Percentiles rank a stretch among this genome's conserved stretches.
phyloP scores from a whole-genome alignment of 1,140 invertebrate genomes.

The Daktulosphaira vitifoliae region DNA sequence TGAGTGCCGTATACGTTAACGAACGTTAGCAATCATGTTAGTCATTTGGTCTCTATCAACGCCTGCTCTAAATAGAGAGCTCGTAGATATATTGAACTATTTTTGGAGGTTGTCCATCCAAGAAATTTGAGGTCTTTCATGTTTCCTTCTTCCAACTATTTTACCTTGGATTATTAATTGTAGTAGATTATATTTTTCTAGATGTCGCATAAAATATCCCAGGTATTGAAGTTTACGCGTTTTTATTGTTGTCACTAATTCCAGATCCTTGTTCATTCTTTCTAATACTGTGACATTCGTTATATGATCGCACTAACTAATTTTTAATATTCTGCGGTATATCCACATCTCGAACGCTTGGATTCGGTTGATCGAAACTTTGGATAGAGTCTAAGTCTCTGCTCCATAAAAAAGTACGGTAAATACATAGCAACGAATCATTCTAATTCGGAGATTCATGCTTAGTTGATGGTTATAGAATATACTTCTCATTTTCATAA shows the following conservation, averaged over 20 bases:
- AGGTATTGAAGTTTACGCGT: conserved; percentile 3
- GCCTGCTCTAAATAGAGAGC: too few relatives aligned
- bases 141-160: background rate
- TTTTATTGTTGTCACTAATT: conserved; percentile 10
- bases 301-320: background rate
- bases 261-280: background rate
- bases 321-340: background rate
- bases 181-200: conserved; percentile 2
- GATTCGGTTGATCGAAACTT: background rate
- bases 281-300: background rate
- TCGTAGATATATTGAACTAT: too few relatives aligned
- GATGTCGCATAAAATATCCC: conserved; percentile 5
- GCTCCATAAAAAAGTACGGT: too few relatives aligned
- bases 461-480: too few relatives aligned
- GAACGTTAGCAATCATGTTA: too few relatives aligned
- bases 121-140: conserved; percentile 10
- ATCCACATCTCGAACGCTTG: background rate
- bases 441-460: background rate
- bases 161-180: conserved; percentile 4
- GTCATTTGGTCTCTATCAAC: too few relatives aligned
- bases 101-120: background rate
- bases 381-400: background rate
- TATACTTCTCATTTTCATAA: too few relatives aligned
- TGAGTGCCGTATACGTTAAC: too few relatives aligned
- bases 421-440: background rate